phyloP scores from a whole-genome alignment of 2,113 vertebrate species.

The Neodontobutis hainanensis region DNA sequence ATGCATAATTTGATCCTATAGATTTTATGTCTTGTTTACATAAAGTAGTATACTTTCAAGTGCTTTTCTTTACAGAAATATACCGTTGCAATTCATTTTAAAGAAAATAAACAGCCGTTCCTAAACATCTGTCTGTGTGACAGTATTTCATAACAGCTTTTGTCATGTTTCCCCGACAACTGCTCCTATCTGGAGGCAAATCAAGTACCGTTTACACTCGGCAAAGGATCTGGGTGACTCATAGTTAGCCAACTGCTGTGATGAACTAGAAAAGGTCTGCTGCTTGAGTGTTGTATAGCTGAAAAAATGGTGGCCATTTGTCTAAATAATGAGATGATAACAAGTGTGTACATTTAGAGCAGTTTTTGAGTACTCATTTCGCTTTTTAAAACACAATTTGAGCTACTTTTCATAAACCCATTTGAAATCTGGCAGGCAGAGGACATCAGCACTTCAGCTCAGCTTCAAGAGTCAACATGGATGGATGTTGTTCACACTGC shows the following conservation, averaged over 20 bases:
- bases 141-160: constrained; percentile 10
- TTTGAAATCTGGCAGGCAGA: constrained; percentile 15
- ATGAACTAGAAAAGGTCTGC: constrained; percentile 22
- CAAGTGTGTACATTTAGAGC: not conserved
- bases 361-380: not conserved
- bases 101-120: not conserved
- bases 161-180: constrained; percentile 20
- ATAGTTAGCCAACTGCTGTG: constrained; percentile 30
- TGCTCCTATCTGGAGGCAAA: constrained; percentile 20
- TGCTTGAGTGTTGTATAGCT: not conserved
- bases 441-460: constrained; percentile 11
- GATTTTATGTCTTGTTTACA: constrained; percentile 11
- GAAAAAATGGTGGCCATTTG: constrained; percentile 8
- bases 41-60: too few species aligned
- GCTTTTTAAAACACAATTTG: constrained; percentile 8
- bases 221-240: constrained; percentile 45
- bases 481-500: constrained; percentile 28
- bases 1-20: constrained; percentile 26
- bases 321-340: constrained; percentile 10
- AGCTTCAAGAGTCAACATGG: constrained; percentile 12
- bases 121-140: constrained; percentile 7
- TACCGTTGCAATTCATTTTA: not conserved
- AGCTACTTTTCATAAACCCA: too few species aligned
- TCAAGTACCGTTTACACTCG: constrained; percentile 27
- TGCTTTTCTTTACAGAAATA: too few species aligned